phyloP scores from a whole-genome alignment of 2,888 invertebrate species.

The Mythimna lalbum region DNA sequence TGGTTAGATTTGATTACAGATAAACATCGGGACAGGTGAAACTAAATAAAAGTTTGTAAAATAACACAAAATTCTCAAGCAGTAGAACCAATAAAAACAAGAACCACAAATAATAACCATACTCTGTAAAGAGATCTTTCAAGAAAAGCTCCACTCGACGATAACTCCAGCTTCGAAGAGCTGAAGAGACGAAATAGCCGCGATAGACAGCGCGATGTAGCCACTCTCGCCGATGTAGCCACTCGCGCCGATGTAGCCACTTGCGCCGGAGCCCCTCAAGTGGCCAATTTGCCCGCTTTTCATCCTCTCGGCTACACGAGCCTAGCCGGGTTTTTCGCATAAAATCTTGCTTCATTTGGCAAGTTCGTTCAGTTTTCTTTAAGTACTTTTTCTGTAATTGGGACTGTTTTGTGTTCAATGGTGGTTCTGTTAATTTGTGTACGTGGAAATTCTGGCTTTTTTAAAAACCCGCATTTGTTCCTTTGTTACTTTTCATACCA shows the following conservation, averaged over 20 bases:
- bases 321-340: slow-evolving; percentile 34
- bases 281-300: slow-evolving; percentile 64
- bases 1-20: no score
- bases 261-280: slow-evolving; percentile 52
- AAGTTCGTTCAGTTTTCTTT: slow-evolving; percentile 29
- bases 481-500: no score
- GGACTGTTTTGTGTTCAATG: slow-evolving; percentile 24
- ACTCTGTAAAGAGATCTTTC: slow-evolving; percentile 7
- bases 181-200: slow-evolving; percentile 40
- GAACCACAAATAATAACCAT: background rate
- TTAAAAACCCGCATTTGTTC: no score
- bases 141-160: slow-evolving; percentile 34
- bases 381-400: slow-evolving; percentile 30
- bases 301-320: slow-evolving; percentile 27
- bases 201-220: slow-evolving; percentile 45
- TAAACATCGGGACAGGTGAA: no score
- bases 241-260: slow-evolving; percentile 53
- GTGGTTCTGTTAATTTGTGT: slow-evolving; percentile 14
- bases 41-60: no score
- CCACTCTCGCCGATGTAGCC: slow-evolving; percentile 51
- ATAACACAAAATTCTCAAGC: background rate
- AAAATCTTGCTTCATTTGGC: slow-evolving; percentile 46
- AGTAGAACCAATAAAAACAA: slow-evolving; percentile 1
- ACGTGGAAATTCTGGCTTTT: background rate
- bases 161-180: slow-evolving; percentile 29